phyloP scores from a whole-genome alignment of 1,140 invertebrate genomes.

The Tetraneura akinire region DNA sequence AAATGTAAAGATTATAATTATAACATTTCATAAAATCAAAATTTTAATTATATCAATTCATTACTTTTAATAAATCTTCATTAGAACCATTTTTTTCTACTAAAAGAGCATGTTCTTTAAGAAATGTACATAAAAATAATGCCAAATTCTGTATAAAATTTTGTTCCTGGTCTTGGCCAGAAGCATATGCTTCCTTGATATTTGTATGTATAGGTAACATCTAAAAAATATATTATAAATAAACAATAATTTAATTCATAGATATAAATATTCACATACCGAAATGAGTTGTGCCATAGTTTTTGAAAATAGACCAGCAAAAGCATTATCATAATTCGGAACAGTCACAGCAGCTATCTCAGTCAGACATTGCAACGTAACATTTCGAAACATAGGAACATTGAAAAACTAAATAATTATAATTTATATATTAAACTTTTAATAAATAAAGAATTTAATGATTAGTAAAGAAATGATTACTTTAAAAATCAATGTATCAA shows the following conservation, averaged over 20 bases:
- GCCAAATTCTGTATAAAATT: slow-evolving; percentile 99
- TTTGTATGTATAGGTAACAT: slow-evolving; percentile 90
- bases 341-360: slow-evolving; percentile 92
- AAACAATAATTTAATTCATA: slow-evolving; percentile 32
- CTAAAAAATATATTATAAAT: slow-evolving; percentile 57
- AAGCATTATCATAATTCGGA: slow-evolving; percentile 89
- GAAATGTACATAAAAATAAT: slow-evolving; percentile 93
- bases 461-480: slow-evolving; percentile 59
- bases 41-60: slow-evolving; percentile 13
- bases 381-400: slow-evolving; percentile 97
- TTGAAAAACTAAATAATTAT: slow-evolving; percentile 94
- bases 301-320: slow-evolving; percentile 83
- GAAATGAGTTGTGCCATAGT: slow-evolving; percentile 87
- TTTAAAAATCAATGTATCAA: slow-evolving; percentile 92
- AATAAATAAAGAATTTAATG: slow-evolving; percentile 27
- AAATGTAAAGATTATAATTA: no score
- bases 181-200: slow-evolving; percentile 89
- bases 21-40: no score
- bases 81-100: slow-evolving; percentile 79
- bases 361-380: slow-evolving; percentile 96
- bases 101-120: slow-evolving; percentile 91
- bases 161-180: slow-evolving; percentile 93
- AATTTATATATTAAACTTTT: slow-evolving; percentile 59
- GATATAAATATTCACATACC: slow-evolving; percentile 56
- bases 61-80: slow-evolving; percentile 69